Conservation (phyloP, 1,140 invertebrate genomes). For the Macrosteles quadrilineatus region DNA sequence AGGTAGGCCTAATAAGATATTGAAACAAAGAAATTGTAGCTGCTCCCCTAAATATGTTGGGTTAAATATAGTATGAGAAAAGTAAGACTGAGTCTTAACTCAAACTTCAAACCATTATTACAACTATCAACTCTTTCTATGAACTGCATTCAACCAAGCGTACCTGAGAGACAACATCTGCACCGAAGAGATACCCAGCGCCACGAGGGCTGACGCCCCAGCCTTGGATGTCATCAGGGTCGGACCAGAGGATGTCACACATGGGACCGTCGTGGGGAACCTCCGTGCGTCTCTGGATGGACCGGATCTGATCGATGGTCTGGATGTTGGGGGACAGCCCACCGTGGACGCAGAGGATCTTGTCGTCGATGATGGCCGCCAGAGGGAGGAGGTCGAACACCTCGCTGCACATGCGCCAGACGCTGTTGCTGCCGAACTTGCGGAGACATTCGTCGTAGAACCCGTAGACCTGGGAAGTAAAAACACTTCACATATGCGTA, state of each 20-base stretch:
- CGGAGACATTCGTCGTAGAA: conserved; percentile 99
- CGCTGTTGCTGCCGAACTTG: conserved; percentile 98
- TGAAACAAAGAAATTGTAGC: too few species aligned
- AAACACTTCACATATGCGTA: too few species aligned
- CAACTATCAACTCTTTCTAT: too few species aligned
- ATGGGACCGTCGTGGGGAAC: conserved; percentile 99
- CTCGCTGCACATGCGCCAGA: conserved; percentile 99
- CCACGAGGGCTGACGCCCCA: conserved; percentile 97
- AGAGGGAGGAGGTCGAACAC: conserved; percentile 98
- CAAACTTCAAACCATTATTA: too few species aligned
- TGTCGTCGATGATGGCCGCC: conserved; percentile 97
- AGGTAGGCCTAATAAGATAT: too few species aligned
- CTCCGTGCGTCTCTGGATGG: conserved; percentile 99
- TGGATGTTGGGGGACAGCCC: conserved; percentile 98
- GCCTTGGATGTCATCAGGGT: conserved; percentile 89
- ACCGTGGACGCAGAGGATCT: conserved; percentile 99
- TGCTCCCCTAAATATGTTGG: too few species aligned
- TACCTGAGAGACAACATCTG: conserved; percentile 85
- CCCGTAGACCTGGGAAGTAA: conserved; percentile 81
- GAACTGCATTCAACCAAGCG: too few species aligned
- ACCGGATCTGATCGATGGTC: conserved; percentile 97
- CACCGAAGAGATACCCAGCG: conserved; percentile 97
- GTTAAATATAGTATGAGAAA: too few species aligned
- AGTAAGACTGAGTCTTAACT: too few species aligned
- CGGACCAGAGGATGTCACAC: conserved; percentile 99